phyloP scores from a whole-genome alignment of 2,888 invertebrate genomes.

The Deladenus siricidicola region DNA sequence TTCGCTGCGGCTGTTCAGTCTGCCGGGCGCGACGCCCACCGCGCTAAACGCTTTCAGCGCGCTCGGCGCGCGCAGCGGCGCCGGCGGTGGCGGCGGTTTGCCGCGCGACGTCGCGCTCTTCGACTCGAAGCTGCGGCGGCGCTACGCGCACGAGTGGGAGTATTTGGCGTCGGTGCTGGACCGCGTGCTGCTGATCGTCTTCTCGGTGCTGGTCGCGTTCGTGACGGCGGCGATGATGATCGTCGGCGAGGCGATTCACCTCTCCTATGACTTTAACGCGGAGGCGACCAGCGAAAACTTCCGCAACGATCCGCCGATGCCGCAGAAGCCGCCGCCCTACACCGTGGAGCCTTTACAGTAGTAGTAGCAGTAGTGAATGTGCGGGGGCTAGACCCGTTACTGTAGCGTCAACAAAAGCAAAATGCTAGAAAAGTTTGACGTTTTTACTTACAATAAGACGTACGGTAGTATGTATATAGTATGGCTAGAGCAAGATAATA shows the following conservation, averaged over 20 bases:
- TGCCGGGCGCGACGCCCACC: conserved; percentile 2
- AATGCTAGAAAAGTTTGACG: too few species aligned
- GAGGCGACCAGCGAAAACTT: background rate
- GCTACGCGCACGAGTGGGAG: conserved; percentile 51
- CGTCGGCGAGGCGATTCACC: conserved; percentile 51
- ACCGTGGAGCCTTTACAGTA: too few species aligned
- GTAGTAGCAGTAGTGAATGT: too few species aligned
- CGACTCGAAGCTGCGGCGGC: conserved; percentile 25
- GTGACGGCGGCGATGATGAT: conserved; percentile 50
- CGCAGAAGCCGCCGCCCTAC: background rate
- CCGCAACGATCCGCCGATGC: background rate
- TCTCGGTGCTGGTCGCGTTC: conserved; percentile 38
- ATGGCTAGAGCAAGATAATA: too few species aligned
- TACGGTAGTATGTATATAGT: too few species aligned
- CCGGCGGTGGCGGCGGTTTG: background rate
- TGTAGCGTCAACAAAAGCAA: too few species aligned
- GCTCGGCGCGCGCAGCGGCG: conserved; percentile 8
- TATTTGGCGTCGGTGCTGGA: conserved; percentile 50
- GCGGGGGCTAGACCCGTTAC: too few species aligned
- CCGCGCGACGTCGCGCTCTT: conserved; percentile 22
- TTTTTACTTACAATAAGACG: too few species aligned
- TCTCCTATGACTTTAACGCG: conserved; percentile 33
- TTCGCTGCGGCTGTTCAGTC: conserved; percentile 14
- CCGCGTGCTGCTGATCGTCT: conserved; percentile 47
- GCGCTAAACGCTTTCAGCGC: too few species aligned